phyloP scores from a whole-genome alignment of 1,140 invertebrate genomes.

The Macrobrachium nipponense region DNA sequence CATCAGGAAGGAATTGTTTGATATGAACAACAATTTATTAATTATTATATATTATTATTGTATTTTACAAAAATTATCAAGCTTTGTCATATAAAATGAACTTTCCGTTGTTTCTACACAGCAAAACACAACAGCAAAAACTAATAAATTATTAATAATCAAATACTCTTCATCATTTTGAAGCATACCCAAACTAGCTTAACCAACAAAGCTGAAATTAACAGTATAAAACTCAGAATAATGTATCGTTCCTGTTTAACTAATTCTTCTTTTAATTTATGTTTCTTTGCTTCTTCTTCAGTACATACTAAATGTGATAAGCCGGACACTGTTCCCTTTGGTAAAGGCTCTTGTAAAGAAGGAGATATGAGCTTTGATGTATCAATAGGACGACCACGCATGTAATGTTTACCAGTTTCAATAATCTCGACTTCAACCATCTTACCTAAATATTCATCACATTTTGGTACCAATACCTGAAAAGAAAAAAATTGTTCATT shows the following conservation, averaged over 20 bases:
- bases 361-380: conserved; percentile 31
- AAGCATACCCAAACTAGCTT: conserved; percentile 60
- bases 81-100: too few relatives aligned
- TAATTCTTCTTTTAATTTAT: conserved; percentile 39
- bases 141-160: neutral
- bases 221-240: conserved; percentile 57
- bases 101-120: too few relatives aligned
- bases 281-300: neutral
- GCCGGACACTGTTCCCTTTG: conserved; percentile 47
- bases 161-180: conserved; percentile 55
- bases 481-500: conserved; percentile 37
- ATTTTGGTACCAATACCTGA: conserved; percentile 82
- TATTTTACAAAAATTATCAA: too few relatives aligned
- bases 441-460: conserved; percentile 83
- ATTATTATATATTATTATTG: too few relatives aligned
- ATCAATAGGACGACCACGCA: conserved; percentile 77
- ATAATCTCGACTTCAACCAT: conserved; percentile 83
- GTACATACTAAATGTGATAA: neutral
- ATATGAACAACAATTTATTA: too few relatives aligned
- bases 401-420: conserved; percentile 85
- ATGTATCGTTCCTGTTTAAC: conserved; percentile 57
- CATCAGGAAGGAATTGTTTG: too few relatives aligned
- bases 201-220: conserved; percentile 56
- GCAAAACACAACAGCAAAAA: too few relatives aligned
- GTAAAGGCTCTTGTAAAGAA: conserved; percentile 37